Evolutionary conservation across 2,113 vertebrate genomes (phyloP).

Genomic region (Seriola aureovittata): DNA sequence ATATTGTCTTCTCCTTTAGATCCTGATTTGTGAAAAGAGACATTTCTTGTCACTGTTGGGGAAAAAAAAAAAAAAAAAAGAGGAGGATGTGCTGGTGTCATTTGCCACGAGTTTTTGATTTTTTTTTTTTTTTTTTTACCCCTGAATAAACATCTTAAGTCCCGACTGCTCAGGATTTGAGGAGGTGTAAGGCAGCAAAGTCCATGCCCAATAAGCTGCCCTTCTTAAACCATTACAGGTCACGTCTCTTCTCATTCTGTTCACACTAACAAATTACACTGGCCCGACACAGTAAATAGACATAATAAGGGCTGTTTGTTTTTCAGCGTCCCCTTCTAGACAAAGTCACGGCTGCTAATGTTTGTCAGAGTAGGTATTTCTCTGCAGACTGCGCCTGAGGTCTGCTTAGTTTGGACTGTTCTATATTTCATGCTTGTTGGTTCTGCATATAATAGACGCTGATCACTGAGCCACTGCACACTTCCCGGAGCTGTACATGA

Average conservation of each 20-base stretch:
- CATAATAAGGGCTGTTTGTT: constrained; percentile 70
- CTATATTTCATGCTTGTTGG: constrained; percentile 75
- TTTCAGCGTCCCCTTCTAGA: constrained; percentile 44
- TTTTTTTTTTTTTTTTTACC: not conserved
- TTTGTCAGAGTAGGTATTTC: constrained; percentile 63
- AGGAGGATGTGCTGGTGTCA: constrained; percentile 32
- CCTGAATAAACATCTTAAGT: constrained; percentile 52
- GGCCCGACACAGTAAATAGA: constrained; percentile 67
- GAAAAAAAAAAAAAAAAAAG: not conserved
- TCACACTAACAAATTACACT: constrained; percentile 64
- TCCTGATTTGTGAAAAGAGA: constrained; percentile 69
- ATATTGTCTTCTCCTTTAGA: constrained; percentile 76
- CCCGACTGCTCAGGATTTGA: constrained; percentile 46
- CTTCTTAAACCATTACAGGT: constrained; percentile 69
- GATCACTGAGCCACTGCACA: constrained; percentile 65
- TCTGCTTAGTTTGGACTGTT: constrained; percentile 67
- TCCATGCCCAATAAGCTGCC: constrained; percentile 49
- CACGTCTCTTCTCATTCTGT: constrained; percentile 67
- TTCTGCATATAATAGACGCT: constrained; percentile 66
- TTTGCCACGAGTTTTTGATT: constrained; percentile 44
- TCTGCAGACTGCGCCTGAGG: constrained; percentile 57
- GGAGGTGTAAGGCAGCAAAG: constrained; percentile 44
- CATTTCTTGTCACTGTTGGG: constrained; percentile 55
- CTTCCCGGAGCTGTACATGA: constrained; percentile 66
- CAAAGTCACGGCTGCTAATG: constrained; percentile 68